phyloP scores from a whole-genome alignment of 2,888 invertebrate genomes.

The Rhingia rostrata region DNA sequence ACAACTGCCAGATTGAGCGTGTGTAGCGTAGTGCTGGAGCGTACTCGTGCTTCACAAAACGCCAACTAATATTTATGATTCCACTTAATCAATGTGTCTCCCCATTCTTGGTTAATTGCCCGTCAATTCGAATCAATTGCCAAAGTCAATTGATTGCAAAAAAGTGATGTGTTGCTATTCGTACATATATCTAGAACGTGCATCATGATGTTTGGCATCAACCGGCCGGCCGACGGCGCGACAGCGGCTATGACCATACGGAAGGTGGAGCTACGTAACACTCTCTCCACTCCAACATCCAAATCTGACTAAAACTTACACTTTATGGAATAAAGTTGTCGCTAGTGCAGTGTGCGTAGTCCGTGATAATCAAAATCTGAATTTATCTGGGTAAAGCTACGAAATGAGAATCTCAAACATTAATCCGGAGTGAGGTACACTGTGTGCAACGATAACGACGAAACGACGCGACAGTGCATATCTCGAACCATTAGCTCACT shows the following conservation, averaged over 20 bases:
- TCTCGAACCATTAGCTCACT: conserved; percentile 70
- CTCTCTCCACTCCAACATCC: conserved; percentile 7
- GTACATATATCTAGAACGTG: conserved; percentile 24
- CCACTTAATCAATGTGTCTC: conserved; percentile 73
- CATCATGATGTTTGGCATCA: conserved; percentile 31
- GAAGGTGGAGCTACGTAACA: conserved; percentile 5
- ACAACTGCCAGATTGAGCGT: conserved; percentile 52
- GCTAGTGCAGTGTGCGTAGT: conserved; percentile 17
- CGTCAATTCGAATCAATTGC: conserved; percentile 73
- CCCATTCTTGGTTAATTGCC: conserved; percentile 71
- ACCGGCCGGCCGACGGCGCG: neutral
- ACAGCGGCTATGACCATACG: neutral
- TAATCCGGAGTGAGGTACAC: conserved; percentile 36
- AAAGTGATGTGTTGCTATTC: conserved; percentile 27
- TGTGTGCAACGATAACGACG: conserved; percentile 1
- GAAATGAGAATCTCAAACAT: conserved; percentile 49
- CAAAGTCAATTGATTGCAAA: conserved; percentile 71
- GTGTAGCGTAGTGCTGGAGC: conserved; percentile 1
- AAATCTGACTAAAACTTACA: conserved; percentile 33
- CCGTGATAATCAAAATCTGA: conserved; percentile 52
- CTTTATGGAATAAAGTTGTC: conserved; percentile 43
- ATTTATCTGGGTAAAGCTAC: conserved; percentile 46
- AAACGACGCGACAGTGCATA: conserved; percentile 39
- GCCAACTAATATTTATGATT: conserved; percentile 56
- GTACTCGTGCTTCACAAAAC: conserved; percentile 6